Base-by-base conservation (phyloP, 2,113 vertebrate genomes). In the Nesogale talazaci region DNA sequence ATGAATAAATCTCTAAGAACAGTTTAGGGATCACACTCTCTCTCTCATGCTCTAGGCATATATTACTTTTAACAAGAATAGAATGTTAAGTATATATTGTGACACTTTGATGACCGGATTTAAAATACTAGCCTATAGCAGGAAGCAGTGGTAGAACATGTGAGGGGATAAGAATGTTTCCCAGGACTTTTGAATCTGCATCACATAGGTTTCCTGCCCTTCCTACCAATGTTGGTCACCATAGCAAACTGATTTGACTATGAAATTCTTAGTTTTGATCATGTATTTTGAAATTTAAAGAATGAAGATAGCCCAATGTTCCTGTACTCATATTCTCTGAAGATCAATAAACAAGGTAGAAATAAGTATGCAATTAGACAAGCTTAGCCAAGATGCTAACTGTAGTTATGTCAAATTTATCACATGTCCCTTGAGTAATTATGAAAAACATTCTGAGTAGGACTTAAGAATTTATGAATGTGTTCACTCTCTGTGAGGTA, bases 301-400 rank as follows among this genome's bases (percentile, higher is more conserved):
- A 38, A 72, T 95, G 85, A 93, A 93, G 67, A 86, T 94, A 92
- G 85, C 36, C 79, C 94, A 93, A 79, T 94, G 86, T 96, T 95
- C 56, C 61, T 92, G 80, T 94, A 88, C 93, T 96, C 42, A 95
- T 90, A 90, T 94, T 95, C 92, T 93, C 83, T 95, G 84, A 97
- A 96, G 90, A 95, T 97, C 88, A 95, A 95, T 89, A 96, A 90
- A 86, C 83, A 77, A 89, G 95, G 52, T 83, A 85, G 89, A 94
- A 96, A 95, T 95, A 95, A 97, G 42, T 65, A 88, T 76, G 69
- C 75, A 93, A 83, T 96, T 95, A 96, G 79, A 87, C 92, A 93
- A 87, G 40, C 52, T 89, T 31, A 91, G 79, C 17, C 56, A 88
- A 95, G 42, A 83, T 65, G 61, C 59, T 59, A 83, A 90, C 0